A percentile compares a stretch with the other conserved stretches of the same genome.
These are phyloP conservation scores for Schrankia costaestrigalis DNA, from an alignment of 2,888 invertebrate genomes.

Conservation along the genomic window DNA sequence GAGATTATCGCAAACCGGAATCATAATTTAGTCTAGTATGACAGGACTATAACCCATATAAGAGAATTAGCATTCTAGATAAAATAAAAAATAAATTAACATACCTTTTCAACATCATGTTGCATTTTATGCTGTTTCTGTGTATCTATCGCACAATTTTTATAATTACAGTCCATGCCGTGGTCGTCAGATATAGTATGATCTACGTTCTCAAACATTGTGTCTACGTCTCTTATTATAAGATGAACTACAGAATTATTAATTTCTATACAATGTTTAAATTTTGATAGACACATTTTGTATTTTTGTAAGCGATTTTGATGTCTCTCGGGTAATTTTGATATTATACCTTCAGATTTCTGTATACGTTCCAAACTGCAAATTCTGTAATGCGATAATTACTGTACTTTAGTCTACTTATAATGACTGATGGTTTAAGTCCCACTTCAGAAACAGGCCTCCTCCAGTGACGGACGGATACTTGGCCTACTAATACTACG, in stretches of 20 bases:
- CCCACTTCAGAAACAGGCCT: no score
- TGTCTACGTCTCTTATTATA: conserved; percentile 89
- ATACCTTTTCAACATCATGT: conserved; percentile 74
- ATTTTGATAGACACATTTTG: conserved; percentile 85
- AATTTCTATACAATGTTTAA: conserved; percentile 90
- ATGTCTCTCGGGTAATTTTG: conserved; percentile 87
- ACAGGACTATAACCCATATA: neutral
- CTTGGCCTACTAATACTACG: no score
- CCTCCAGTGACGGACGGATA: no score
- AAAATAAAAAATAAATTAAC: neutral
- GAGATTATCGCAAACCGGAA: no score
- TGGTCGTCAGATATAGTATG: conserved; percentile 50
- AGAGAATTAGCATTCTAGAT: neutral
- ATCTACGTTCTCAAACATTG: conserved; percentile 90
- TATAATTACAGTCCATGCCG: conserved; percentile 64
- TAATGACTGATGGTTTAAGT: no score
- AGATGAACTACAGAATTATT: conserved; percentile 84
- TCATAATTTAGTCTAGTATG: no score
- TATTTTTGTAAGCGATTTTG: conserved; percentile 88
- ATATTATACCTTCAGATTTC: conserved; percentile 87
- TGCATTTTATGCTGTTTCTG: conserved; percentile 73
- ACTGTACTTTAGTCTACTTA: no score
- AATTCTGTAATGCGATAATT: conserved; percentile 74
- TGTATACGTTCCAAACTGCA: conserved; percentile 88
- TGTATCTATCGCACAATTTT: conserved; percentile 60